Evolutionary conservation across 2,797 vertebrate species (phyloP).

Genomic region (Arnoldichthys spilopterus): DNA sequence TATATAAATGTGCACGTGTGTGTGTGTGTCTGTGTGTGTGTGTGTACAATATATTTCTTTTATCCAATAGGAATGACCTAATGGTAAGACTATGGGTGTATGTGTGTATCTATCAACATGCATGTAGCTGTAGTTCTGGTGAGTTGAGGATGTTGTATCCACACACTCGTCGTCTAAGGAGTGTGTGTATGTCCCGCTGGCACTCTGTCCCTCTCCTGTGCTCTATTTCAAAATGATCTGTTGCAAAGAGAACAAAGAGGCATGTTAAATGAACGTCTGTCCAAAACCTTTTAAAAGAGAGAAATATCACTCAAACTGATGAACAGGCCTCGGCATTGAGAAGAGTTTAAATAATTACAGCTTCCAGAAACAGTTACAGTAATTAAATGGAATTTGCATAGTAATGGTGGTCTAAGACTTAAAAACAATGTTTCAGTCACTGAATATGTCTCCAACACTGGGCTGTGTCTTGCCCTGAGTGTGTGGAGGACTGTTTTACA

Average conservation of each 20-base stretch:
- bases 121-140: slow-evolving; percentile 97
- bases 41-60: slow-evolving; percentile 16
- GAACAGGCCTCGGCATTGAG: background rate
- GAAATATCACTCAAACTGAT: background rate
- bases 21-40: background rate
- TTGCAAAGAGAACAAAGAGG: slow-evolving; percentile 66
- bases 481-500: background rate
- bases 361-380: background rate
- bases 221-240: slow-evolving; percentile 99
- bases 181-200: slow-evolving; percentile 62
- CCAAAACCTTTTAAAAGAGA: slow-evolving; percentile 35
- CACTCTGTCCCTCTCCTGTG: slow-evolving; percentile 85
- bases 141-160: slow-evolving; percentile 96
- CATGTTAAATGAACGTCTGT: slow-evolving; percentile 27
- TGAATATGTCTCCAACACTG: background rate
- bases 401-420: background rate
- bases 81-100: slow-evolving; percentile 41
- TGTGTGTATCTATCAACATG: slow-evolving; percentile 89
- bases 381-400: background rate
- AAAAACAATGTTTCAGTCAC: slow-evolving; percentile 8
- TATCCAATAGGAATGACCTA: slow-evolving; percentile 1
- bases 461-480: background rate
- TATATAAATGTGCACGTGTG: background rate
- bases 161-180: slow-evolving; percentile 73
- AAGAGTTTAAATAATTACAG: slow-evolving; percentile 10